Evolutionary conservation across 2,113 vertebrate species (phyloP).

Genomic region (Lepisosteus osseus): DNA sequence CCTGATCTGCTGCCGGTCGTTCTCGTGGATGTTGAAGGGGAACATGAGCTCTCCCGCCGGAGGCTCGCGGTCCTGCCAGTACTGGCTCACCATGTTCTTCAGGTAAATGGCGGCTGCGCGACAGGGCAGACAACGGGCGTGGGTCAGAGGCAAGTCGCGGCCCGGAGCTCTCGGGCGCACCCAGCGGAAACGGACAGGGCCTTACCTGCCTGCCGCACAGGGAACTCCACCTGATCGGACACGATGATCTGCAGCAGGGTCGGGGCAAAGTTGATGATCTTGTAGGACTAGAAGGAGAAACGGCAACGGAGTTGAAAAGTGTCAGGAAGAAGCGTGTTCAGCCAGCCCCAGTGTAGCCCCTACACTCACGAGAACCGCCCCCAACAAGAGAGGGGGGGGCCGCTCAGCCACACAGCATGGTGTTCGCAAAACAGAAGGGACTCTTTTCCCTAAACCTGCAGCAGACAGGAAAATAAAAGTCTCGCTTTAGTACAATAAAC

Average conservation of each 20-base stretch:
- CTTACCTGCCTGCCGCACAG: slow-evolving; percentile 94
- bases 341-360: too few species aligned
- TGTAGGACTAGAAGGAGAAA: slow-evolving; percentile 81
- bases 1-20: slow-evolving; percentile 90
- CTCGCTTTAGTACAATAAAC: too few species aligned
- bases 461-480: too few species aligned
- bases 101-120: slow-evolving; percentile 89
- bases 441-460: too few species aligned
- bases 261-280: slow-evolving; percentile 97
- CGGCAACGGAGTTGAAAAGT: not conserved
- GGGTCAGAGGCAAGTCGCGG: too few species aligned
- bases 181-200: too few species aligned
- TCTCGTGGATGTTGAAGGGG: slow-evolving; percentile 95
- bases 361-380: too few species aligned
- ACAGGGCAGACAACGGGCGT: slow-evolving; percentile 4
- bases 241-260: slow-evolving; percentile 94
- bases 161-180: too few species aligned
- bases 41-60: slow-evolving; percentile 81
- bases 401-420: too few species aligned
- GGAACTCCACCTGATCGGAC: slow-evolving; percentile 94
- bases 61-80: slow-evolving; percentile 93
- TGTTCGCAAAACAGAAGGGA: too few species aligned
- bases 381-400: too few species aligned
- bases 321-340: too few species aligned
- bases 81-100: slow-evolving; percentile 98